Conservation (phyloP, 2,797 vertebrate genomes). For the Sphaeramia orbicularis region DNA sequence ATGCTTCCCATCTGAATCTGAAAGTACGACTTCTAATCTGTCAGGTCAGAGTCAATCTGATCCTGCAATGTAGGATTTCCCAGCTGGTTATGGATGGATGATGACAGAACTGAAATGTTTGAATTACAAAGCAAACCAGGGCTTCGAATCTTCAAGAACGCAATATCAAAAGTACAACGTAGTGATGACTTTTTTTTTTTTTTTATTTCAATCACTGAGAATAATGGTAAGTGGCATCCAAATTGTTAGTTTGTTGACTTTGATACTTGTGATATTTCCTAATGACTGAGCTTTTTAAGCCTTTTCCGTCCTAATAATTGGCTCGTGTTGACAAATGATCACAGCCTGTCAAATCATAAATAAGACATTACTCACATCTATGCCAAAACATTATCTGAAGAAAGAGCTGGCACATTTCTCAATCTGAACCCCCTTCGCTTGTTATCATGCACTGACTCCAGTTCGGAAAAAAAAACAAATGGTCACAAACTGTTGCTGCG, state of each 20-base stretch:
- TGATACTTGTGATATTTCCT: conserved; percentile 21
- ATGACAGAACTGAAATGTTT: conserved; percentile 24
- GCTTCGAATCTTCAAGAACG: conserved; percentile 12
- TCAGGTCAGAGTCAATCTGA: conserved; percentile 5
- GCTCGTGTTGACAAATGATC: conserved; percentile 13
- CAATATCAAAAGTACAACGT: conserved; percentile 17
- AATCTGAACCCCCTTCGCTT: conserved; percentile 74
- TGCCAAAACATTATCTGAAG: conserved; percentile 3
- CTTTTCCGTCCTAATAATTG: conserved; percentile 58
- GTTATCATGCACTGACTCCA: conserved; percentile 90
- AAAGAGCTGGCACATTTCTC: conserved; percentile 15
- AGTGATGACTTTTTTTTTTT: too few species aligned
- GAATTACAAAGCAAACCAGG: conserved; percentile 8
- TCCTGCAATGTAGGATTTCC: not conserved
- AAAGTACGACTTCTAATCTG: conserved; percentile 37
- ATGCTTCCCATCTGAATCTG: conserved; percentile 38
- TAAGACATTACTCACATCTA: not conserved
- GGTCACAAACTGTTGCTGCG: conserved; percentile 47
- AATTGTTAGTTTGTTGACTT: conserved; percentile 23
- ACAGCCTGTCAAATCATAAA: conserved; percentile 10
- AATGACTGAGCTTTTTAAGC: conserved; percentile 23
- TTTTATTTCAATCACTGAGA: too few species aligned
- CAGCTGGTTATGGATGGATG: not conserved
- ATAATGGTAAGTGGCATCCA: conserved; percentile 5
- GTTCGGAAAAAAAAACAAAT: conserved; percentile 42